Conservation (phyloP, 2,797 vertebrate genomes). For the Falco novaeseelandiae region DNA sequence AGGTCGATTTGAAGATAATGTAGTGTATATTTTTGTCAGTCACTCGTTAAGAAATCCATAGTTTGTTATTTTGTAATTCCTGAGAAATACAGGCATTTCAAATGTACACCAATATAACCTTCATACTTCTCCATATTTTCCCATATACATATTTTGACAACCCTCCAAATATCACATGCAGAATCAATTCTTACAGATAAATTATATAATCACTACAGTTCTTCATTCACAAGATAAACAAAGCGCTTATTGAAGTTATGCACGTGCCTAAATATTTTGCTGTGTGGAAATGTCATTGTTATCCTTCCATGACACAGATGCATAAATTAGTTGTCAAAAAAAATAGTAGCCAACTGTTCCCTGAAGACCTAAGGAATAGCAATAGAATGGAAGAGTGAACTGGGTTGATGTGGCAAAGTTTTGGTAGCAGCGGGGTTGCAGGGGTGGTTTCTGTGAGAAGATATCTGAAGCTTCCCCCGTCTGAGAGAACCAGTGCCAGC, state of each 20-base stretch:
- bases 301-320: neutral
- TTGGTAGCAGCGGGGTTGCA: rapidly evolving
- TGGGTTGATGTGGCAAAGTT: neutral
- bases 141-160: neutral
- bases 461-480: neutral
- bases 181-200: neutral
- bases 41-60: no score
- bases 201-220: neutral
- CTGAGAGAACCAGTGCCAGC: neutral
- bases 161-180: neutral
- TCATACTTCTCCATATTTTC: neutral
- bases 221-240: neutral
- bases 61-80: neutral
- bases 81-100: neutral
- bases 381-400: neutral
- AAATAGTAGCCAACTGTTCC: neutral
- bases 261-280: neutral
- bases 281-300: neutral
- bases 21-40: neutral
- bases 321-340: neutral
- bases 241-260: neutral
- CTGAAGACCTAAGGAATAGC: neutral
- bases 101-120: neutral
- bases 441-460: neutral
- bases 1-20: neutral